A percentile compares a stretch with the other conserved stretches of the same genome.
Evolutionary conservation across 2,113 vertebrate species (phyloP).

Genomic region (Zeus faber): DNA sequence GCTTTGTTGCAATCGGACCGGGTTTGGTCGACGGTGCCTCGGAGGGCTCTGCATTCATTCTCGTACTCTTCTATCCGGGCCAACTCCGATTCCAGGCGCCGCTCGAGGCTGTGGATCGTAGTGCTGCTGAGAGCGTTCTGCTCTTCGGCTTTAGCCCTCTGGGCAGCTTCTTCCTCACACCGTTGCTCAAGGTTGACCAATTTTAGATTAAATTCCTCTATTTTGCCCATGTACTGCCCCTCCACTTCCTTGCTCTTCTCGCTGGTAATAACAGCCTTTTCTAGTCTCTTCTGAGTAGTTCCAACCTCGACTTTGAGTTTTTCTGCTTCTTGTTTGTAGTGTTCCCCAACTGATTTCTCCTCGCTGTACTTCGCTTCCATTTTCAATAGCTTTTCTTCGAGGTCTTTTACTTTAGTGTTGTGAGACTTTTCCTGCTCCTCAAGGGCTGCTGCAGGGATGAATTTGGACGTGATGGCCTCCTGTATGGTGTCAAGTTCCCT

Average conservation of each 20-base stretch:
- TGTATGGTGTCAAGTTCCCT: conserved; percentile 90
- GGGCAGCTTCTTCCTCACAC: conserved; percentile 43
- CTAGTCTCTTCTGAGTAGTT: conserved; percentile 74
- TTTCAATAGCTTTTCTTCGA: conserved; percentile 72
- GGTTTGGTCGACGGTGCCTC: conserved; percentile 63
- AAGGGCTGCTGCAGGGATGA: conserved; percentile 75
- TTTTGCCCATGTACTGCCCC: conserved; percentile 49
- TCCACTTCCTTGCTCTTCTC: conserved; percentile 74
- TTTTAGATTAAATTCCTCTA: conserved; percentile 68
- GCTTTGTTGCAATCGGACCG: conserved; percentile 72
- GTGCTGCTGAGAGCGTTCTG: conserved; percentile 56
- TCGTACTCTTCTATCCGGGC: conserved; percentile 73
- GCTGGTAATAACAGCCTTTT: conserved; percentile 61
- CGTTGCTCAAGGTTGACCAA: conserved; percentile 70
- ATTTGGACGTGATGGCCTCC: conserved; percentile 86
- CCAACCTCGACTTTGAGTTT: conserved; percentile 66
- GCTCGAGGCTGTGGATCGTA: conserved; percentile 67
- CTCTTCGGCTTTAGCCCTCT: conserved; percentile 65
- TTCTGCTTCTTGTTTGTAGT: conserved; percentile 71
- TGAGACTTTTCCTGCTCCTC: conserved; percentile 80
- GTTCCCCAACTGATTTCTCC: conserved; percentile 61
- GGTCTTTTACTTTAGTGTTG: conserved; percentile 65
- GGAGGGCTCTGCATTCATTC: conserved; percentile 71
- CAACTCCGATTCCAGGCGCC: conserved; percentile 66
- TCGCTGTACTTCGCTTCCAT: conserved; percentile 59